Percentiles rank a stretch among this genome's conserved stretches.
These are phyloP conservation scores for Ahaetulla prasina DNA, from an alignment of 2,113 vertebrate genomes.

Conservation along the genomic window DNA sequence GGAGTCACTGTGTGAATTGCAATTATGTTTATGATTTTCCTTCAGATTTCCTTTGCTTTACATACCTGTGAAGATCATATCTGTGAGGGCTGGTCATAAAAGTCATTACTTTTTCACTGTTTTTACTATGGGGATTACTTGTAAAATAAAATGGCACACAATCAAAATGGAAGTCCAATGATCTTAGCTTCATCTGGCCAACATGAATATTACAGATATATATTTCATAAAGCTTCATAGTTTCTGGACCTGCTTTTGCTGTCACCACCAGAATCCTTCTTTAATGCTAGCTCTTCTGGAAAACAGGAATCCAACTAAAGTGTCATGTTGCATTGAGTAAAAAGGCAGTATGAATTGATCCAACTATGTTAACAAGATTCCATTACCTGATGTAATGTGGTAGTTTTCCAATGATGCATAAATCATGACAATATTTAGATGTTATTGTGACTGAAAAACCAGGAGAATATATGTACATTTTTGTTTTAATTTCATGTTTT, in stretches of 20 bases:
- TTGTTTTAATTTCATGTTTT: background rate
- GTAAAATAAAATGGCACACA: background rate
- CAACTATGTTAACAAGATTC: background rate
- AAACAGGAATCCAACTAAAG: background rate
- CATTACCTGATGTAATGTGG: too few species aligned
- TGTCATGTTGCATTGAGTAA: background rate
- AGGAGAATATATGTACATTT: background rate
- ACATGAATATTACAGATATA: background rate
- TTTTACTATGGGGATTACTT: background rate
- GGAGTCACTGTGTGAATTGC: background rate
- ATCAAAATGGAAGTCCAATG: background rate
- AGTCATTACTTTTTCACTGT: background rate
- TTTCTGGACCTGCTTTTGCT: background rate
- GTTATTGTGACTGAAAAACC: background rate
- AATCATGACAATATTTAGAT: background rate
- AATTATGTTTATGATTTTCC: background rate
- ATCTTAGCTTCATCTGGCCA: background rate
- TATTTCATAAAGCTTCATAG: background rate
- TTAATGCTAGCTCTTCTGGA: background rate
- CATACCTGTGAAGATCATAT: background rate
- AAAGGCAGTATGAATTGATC: background rate
- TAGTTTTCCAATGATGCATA: background rate
- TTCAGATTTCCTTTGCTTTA: background rate
- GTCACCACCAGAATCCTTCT: background rate
- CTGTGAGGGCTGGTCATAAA: background rate